Evolutionary conservation across 1,140 invertebrate genomes (phyloP).

Genomic region (Cyclargus thomasi): DNA sequence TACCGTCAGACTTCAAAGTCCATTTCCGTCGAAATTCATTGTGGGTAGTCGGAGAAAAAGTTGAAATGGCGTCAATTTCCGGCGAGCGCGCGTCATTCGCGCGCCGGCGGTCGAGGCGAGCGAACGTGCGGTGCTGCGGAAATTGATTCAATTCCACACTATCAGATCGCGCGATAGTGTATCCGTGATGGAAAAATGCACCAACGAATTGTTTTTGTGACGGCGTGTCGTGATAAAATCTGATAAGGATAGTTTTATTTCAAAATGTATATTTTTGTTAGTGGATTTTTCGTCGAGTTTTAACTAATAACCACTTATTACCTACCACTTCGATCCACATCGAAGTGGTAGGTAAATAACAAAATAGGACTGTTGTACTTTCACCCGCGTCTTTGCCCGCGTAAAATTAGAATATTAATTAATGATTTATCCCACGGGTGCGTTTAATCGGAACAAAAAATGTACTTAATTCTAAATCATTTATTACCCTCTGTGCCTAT

Average conservation of each 20-base stretch:
- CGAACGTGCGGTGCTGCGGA: slow-evolving; percentile 25
- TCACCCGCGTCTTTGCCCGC: too few species aligned
- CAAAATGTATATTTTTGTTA: background rate
- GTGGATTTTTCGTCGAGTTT: background rate
- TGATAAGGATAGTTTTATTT: background rate
- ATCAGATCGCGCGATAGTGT: slow-evolving; percentile 20
- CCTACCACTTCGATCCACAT: too few species aligned
- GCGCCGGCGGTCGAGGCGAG: slow-evolving; percentile 18
- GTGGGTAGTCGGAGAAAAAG: slow-evolving; percentile 9
- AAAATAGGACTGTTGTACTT: too few species aligned
- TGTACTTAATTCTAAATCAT: too few species aligned
- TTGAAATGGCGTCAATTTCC: slow-evolving; percentile 20
- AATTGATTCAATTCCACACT: slow-evolving; percentile 25
- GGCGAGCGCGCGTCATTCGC: slow-evolving; percentile 17
- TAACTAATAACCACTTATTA: background rate
- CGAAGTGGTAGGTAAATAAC: too few species aligned
- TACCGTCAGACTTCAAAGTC: background rate
- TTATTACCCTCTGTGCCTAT: too few species aligned
- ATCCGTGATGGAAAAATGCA: slow-evolving; percentile 18
- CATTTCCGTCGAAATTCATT: background rate
- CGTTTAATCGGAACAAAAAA: too few species aligned
- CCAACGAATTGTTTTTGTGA: background rate
- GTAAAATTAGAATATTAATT: too few species aligned
- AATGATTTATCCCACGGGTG: too few species aligned
- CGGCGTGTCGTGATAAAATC: background rate